Base-by-base conservation (phyloP, 2,888 invertebrate species). In the Dynastes hyllus region DNA sequence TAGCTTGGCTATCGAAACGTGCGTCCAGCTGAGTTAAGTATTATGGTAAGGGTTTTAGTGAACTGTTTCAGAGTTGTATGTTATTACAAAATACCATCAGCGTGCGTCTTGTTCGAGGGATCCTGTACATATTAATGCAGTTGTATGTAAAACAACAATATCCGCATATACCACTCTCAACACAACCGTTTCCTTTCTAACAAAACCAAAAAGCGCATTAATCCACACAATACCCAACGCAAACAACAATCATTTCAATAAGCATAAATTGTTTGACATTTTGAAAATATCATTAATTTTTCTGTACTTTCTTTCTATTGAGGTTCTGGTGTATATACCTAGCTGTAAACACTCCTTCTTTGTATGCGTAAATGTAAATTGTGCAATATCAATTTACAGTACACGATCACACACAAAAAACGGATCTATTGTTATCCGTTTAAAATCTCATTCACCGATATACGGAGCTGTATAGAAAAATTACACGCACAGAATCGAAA, bases 271-370 rank as follows among this genome's bases (percentile, higher is more conserved):
- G 9, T 67, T 67, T 67, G 66, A 67, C 66, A 67, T 67, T 67
- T 67, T 40, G 66, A 67, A 67, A 67, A 67, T 67, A 45, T 45
- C 66, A 67, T 67, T 40, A 67, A 45, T 67, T 67, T 67, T 67
- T 67, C 45, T 67, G n/a, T 45, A 22, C 40, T 22, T 45, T 67
- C 66, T 40, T 45, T 40, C 22, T 45, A 45, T 29, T 63, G 22
- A 67, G n/a, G 45, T 40, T 67, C 66, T 67, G 66, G 40, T 22
- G 40, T 45, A 67, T 63, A 63, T n/a, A 40, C 37, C 5, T 22
- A 67, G 22, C 16, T 37, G n/a, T 32, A 32, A 55, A 27, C 37
- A 61, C 63, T n/a, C 40, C 37, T 27, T 55, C 53, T 53, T 58
- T 58, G 37, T 29, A 50, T 76, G 27, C 22, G 50, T 45, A 76